These are phyloP conservation scores for Lapara coniferarum DNA, from an alignment of 2,888 invertebrate species.

Conservation along the genomic window DNA sequence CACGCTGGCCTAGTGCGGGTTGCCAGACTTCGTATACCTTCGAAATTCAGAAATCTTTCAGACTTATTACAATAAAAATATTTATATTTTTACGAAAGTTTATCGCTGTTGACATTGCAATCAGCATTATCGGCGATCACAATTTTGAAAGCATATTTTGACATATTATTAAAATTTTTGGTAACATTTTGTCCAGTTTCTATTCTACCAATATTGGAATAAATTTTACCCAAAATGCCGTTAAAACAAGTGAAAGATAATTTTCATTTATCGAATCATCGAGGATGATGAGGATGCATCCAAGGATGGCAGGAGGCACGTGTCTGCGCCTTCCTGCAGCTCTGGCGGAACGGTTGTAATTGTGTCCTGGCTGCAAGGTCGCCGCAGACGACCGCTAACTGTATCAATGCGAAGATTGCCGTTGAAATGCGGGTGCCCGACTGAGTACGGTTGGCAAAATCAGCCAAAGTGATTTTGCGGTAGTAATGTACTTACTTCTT, in stretches of 20 bases:
- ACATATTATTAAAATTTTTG: too few species aligned
- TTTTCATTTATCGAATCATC: constrained; percentile 28
- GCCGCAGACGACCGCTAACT: constrained; percentile 56
- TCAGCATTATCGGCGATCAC: too few species aligned
- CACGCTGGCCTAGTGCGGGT: too few species aligned
- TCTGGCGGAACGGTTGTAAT: constrained; percentile 63
- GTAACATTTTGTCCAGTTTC: neutral
- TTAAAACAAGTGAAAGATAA: constrained; percentile 10
- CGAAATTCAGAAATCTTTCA: too few species aligned
- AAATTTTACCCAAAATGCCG: neutral
- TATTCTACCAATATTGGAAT: neutral
- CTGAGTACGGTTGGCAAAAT: constrained; percentile 47
- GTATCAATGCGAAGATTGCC: constrained; percentile 76
- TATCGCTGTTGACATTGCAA: too few species aligned
- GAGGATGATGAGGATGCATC: constrained; percentile 52
- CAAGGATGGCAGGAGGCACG: constrained; percentile 57
- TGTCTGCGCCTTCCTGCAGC: constrained; percentile 48
- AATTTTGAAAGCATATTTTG: too few species aligned
- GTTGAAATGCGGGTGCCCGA: constrained; percentile 62
- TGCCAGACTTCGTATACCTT: too few species aligned
- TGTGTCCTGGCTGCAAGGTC: constrained; percentile 71
- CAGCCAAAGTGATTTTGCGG: neutral
- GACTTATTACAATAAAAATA: too few species aligned
- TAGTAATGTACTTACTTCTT: neutral
- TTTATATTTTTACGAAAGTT: too few species aligned